Base-by-base conservation (phyloP, 2,113 vertebrate genomes). In the Cebidichthys violaceus region DNA sequence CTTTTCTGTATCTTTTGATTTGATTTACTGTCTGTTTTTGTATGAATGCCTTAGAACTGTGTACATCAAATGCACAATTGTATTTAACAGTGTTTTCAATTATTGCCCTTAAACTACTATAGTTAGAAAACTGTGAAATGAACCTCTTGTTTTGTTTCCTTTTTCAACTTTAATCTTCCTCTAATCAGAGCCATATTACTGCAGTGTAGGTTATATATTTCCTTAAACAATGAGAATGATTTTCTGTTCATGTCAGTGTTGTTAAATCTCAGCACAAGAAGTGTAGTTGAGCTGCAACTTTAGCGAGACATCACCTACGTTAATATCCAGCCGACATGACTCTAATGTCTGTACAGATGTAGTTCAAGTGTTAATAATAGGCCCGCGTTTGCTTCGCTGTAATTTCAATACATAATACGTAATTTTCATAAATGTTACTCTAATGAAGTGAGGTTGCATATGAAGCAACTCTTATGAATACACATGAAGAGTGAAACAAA, bases 361-460 rank as follows among this genome's bases (percentile, higher is more conserved):
- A 96, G 96, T 96, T 96, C 96, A 94, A 92, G 95, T 95, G 92
- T 94, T 96, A 96, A 95, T 97, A 97, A 96, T 92, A 94, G 95
- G 95, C 92, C 95, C 91, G 83, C 92, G 89, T 95, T 96, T 96
- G 96, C 77, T 86, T 90, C 87, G 75, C 87, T 70, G 83, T 94
- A 90, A 96, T 93, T 91, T 88, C 60, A 92, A 90, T 92, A 84
- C 74, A 87, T 91, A 95, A 95, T 94, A 91, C 92, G 86, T 95
- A 52, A 96, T 97, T 96, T 95, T 97, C 96, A 97, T 96, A 96
- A 97, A 96, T 96, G 95, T 95, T 96, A 95, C 96, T 96, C 95
- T 97, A 97, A 97, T 97, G 95, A 97, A 96, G 95, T 92, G 92
- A 94, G 95, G 94, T 95, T 95, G 94, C 93, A 95, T 97, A 94